Conservation (phyloP, 2,888 invertebrate species). For the Tanytarsus gracilentus region DNA sequence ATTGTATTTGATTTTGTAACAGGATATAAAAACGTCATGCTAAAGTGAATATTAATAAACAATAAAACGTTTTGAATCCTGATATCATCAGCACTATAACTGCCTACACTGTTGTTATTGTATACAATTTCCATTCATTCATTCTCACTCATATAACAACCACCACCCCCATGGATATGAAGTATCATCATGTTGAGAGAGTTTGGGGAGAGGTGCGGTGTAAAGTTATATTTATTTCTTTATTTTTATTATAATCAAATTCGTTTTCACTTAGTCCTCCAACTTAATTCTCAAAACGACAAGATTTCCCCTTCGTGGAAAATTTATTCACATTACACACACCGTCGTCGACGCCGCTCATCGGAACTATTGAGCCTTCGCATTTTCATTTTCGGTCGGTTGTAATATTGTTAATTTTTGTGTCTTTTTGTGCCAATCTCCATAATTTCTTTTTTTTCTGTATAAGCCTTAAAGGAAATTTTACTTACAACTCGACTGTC, state of each 20-base stretch:
- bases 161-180: too few relatives aligned
- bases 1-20: slow-evolving; percentile 27
- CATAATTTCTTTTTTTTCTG: slow-evolving; percentile 3
- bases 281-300: too few relatives aligned
- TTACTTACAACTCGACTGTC: background rate
- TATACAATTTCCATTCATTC: background rate
- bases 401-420: slow-evolving; percentile 26
- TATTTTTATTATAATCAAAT: slow-evolving; percentile 13
- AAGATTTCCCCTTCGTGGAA: too few relatives aligned
- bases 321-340: slow-evolving; percentile 1
- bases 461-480: background rate
- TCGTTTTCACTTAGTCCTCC: slow-evolving; percentile 21
- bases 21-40: slow-evolving; percentile 26
- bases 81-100: slow-evolving; percentile 1
- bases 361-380: too few relatives aligned
- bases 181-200: too few relatives aligned
- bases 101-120: background rate
- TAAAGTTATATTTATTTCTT: background rate
- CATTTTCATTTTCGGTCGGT: too few relatives aligned
- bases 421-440: slow-evolving; percentile 29
- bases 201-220: too few relatives aligned
- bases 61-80: slow-evolving; percentile 12
- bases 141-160: background rate
- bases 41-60: slow-evolving; percentile 28
- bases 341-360: too few relatives aligned